These are phyloP conservation scores for Allophyes oxyacanthae DNA, from an alignment of 2,888 invertebrate genomes.

Conservation along the genomic window DNA sequence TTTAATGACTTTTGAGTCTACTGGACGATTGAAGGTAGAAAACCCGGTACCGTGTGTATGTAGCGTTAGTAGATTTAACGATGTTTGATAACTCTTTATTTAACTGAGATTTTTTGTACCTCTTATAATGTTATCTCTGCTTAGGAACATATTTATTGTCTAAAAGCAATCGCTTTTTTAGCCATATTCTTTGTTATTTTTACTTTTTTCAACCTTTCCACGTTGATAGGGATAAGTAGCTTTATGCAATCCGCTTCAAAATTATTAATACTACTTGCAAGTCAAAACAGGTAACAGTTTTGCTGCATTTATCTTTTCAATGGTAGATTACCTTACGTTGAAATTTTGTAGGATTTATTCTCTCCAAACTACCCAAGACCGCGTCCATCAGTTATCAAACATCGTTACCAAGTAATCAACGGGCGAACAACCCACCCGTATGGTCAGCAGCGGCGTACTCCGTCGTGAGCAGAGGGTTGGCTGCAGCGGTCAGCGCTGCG, in stretches of 20 bases:
- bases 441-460: constrained; percentile 96
- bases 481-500: constrained; percentile 94
- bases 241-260: background rate
- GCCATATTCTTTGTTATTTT: background rate
- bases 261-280: background rate
- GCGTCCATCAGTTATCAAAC: constrained; percentile 67
- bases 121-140: background rate
- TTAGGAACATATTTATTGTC: background rate
- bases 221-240: background rate
- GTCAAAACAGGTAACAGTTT: constrained; percentile 11
- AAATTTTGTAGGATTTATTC: background rate
- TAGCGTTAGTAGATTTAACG: constrained; percentile 75
- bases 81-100: constrained; percentile 67
- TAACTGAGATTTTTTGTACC: background rate
- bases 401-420: constrained; percentile 73
- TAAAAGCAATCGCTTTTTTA: background rate
- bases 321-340: background rate
- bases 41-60: constrained; percentile 77
- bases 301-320: constrained; percentile 3
- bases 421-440: constrained; percentile 96
- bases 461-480: constrained; percentile 94
- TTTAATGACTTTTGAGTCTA: constrained; percentile 67
- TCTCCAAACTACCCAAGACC: background rate
- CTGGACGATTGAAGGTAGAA: constrained; percentile 64
- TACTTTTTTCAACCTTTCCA: no score